Percentiles rank a stretch among this genome's conserved stretches.
These are phyloP conservation scores for Austrofundulus limnaeus DNA, from an alignment of 2,113 vertebrate species.

Conservation along the genomic window DNA sequence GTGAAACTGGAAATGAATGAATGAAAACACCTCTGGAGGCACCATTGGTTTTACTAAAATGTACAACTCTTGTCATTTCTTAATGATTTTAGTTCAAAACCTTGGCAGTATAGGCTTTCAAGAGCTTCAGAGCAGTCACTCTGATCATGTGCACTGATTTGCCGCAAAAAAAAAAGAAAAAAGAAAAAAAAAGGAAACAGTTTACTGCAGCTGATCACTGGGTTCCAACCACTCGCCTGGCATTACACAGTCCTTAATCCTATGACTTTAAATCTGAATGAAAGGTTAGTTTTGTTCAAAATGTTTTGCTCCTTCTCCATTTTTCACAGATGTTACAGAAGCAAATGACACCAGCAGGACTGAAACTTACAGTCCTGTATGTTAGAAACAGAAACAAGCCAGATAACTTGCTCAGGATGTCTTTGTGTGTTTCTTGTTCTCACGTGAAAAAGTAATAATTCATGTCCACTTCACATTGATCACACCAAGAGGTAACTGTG, in stretches of 20 bases:
- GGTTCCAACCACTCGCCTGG: conserved; percentile 27
- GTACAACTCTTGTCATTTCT: no score
- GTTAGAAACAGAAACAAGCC: no score
- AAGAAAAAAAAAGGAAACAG: conserved; percentile 21
- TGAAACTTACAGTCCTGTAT: background rate
- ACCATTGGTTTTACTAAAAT: no score
- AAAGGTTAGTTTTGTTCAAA: conserved; percentile 53
- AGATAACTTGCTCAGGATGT: no score
- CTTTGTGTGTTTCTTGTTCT: no score
- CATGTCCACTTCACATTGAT: no score
- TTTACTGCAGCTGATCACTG: conserved; percentile 15
- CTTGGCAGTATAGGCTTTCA: background rate
- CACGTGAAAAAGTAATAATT: no score
- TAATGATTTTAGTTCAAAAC: no score
- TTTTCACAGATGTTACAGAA: background rate
- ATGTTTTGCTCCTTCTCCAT: conserved; percentile 16
- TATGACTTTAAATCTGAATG: conserved; percentile 42
- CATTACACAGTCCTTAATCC: conserved; percentile 36
- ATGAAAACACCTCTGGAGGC: no score
- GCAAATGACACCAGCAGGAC: conserved; percentile 1
- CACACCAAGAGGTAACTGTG: no score
- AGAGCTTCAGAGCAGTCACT: background rate
- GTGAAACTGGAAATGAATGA: no score
- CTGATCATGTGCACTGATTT: conserved; percentile 36
- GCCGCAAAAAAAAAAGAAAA: conserved; percentile 33